Conservation (phyloP, 1,140 invertebrate genomes). For the Drosophila trapezifrons region DNA sequence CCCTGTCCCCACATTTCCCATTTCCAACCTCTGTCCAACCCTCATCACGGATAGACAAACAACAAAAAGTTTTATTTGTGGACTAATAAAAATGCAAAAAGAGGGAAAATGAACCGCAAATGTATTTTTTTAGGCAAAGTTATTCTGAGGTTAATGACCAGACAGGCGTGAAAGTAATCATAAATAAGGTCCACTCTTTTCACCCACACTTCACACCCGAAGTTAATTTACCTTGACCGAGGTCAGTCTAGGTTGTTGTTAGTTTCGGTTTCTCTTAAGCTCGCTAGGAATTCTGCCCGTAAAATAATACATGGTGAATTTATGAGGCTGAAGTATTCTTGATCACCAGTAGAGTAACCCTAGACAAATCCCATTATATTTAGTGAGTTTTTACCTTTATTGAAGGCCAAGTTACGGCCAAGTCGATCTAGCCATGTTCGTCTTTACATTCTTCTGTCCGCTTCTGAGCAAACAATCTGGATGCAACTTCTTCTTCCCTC, state of each 20-base stretch:
- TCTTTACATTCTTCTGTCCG: too few relatives aligned
- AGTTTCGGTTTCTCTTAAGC: constrained; percentile 9
- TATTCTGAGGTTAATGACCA: constrained; percentile 52
- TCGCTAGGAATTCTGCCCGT: background rate
- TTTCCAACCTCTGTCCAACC: constrained; percentile 16
- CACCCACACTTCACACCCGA: constrained; percentile 4
- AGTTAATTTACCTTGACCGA: constrained; percentile 47
- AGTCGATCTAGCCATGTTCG: too few relatives aligned
- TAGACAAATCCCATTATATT: background rate
- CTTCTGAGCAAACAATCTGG: too few relatives aligned
- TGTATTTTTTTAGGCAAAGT: constrained; percentile 25
- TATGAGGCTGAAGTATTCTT: background rate
- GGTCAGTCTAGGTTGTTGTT: constrained; percentile 3
- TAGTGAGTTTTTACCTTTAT: background rate
- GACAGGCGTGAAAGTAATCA: constrained; percentile 74
- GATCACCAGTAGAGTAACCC: background rate
- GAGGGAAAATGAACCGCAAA: constrained; percentile 16
- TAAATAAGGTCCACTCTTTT: constrained; percentile 44
- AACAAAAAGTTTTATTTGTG: constrained; percentile 51
- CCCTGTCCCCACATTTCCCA: background rate
- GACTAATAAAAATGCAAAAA: constrained; percentile 53
- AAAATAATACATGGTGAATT: background rate
- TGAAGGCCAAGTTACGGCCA: too few relatives aligned
- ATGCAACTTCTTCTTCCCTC: too few relatives aligned
- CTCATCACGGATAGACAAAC: constrained; percentile 46